Evolutionary conservation across 2,888 invertebrate genomes (phyloP), one percentile per base, ranked within the genome.

Genomic region (Netelia virgata): DNA sequence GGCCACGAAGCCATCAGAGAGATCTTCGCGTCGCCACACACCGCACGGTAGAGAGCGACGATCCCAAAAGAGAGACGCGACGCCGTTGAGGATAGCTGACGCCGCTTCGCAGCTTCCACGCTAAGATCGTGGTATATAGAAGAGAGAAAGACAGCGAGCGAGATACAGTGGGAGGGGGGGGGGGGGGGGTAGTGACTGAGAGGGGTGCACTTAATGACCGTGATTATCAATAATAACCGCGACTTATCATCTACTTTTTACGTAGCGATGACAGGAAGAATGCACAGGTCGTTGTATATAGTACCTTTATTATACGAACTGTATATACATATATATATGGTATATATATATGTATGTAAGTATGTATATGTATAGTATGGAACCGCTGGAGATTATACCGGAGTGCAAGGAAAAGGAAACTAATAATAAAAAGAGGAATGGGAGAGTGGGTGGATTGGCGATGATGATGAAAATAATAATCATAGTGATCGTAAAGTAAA

Each of bases 221-320:
- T 88, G 89, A 89, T 90, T 88, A 90, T 88, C 89, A 89, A 87
- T 88, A 89, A 89, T 88, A 84, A 87, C 86, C 77, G 77, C 86
- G 86, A 88, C 84, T 89, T 88, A 87, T 88, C 87, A 81, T 85
- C 72, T 73, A 55, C 57, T 85, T 89, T 84, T 88, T 88, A 77
- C 16, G 28, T 61, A 28, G 47, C 82, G 87, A 85, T 82, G 89
- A 88, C 87, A 87, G 81, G 77, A 70, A 47, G 83, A 84, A 83
- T 85, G 78, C 75, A 55, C 59, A 66, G 43, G 20, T 63, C 66
- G 69, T 70, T 69, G 16, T 64, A 69, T 66, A 53, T 11, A 18
- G 28, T 50, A 36, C 70, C 50, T 81, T 57, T 43, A 47, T 70
- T 68, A 70, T 28, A 53, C 53, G 18, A 28, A 53, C 68, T 41